Base-by-base conservation (phyloP, 2,888 invertebrate genomes). In the Synanthedon vespiformis region DNA sequence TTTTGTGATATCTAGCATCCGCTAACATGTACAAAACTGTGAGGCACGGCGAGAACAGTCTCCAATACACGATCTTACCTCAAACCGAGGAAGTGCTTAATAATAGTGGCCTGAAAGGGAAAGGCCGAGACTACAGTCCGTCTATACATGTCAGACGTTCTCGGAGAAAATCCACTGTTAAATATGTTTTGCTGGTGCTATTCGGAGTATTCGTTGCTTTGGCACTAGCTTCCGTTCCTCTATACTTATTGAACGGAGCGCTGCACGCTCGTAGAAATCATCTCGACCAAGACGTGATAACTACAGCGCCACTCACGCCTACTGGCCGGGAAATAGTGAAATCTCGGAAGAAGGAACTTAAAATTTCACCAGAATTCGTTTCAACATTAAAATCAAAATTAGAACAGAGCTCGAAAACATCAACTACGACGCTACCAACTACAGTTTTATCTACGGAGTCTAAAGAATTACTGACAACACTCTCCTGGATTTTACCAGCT, bases 31-130 rank as follows among this genome's bases (percentile, higher is more conserved):
- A 92, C 82, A 93, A 92, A 82, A 92, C 92, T 62, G 92, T 92
- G 72, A 85, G 92, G 58, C 92, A 92, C 74, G 92, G 92, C 57
- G 92, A 93, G 74, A 91, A 92, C 66, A 92, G 92, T 70, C 88
- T 93, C 64, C 92, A 92, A 70, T 93, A 93, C 77, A 92, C 92
- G 62, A 92, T 93, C 64, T 86, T 93, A 58, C 92, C 92, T 55
- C 92, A 92, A 74, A 91, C 91, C 54, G 92, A 92, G 72, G 91
- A 91, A 71, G 89, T 90, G 62, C 79, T 90, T 55, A 88, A 74
- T 62, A 90, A 90, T 63, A 90, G 90, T 62, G 90, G 90, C 55
- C 65, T 89, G 57, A 88, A 88, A 61, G 88, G 89, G 57, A 89
- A 86, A 62, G 89, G 88, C 54, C 76, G 85, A 52, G 87, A 88